These are phyloP conservation scores for Cephalopterus ornatus DNA, from an alignment of 2,113 vertebrate genomes.

Conservation along the genomic window DNA sequence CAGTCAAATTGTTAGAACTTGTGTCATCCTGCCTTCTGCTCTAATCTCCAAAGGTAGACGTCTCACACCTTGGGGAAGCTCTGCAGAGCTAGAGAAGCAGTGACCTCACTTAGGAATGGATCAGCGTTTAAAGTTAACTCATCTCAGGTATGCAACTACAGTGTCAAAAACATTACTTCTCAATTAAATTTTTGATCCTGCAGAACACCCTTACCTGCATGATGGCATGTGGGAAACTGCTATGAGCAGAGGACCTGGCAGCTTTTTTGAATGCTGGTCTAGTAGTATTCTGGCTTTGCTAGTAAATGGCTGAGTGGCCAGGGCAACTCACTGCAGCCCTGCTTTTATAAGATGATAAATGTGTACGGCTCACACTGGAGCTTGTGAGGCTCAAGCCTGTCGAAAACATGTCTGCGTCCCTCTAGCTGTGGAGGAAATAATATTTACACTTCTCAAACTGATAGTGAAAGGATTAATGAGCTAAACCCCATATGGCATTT, in stretches of 20 bases:
- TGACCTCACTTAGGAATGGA: background rate
- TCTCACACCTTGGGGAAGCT: background rate
- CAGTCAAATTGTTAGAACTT: accelerated
- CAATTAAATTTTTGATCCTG: background rate
- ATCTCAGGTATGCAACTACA: background rate
- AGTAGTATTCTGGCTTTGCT: background rate
- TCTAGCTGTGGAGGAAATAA: background rate
- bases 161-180: background rate
- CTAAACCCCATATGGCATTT: background rate
- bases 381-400: background rate
- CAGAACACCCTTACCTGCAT: background rate
- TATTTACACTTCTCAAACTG: background rate
- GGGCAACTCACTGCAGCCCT: background rate
- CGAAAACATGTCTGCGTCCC: background rate
- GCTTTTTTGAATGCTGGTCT: background rate
- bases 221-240: background rate
- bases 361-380: background rate
- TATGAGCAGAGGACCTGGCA: background rate
- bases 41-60: background rate
- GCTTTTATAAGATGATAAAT: background rate
- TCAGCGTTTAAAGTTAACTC: background rate
- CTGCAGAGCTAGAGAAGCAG: background rate
- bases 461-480: background rate
- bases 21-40: background rate
- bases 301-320: background rate